A percentile compares a stretch with the other conserved stretches of the same genome.
phyloP scores from a whole-genome alignment of 2,113 vertebrate species.

The Tachysurus fulvidraco region DNA sequence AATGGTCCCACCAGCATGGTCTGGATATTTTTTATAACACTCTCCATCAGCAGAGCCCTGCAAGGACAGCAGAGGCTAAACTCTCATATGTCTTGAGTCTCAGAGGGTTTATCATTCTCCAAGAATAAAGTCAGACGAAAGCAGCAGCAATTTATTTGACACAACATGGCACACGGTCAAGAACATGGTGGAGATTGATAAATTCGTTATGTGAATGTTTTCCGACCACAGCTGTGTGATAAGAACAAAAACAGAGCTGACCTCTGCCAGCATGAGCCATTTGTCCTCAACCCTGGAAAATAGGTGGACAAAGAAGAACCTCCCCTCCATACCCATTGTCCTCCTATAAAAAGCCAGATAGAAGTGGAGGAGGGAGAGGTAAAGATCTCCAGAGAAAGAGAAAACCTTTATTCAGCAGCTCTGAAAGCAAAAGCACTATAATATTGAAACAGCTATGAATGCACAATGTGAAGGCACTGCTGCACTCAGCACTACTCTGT shows the following conservation, averaged over 20 bases:
- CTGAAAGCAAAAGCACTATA: slow-evolving; percentile 25
- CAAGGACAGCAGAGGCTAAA: neutral
- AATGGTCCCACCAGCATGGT: slow-evolving; percentile 2
- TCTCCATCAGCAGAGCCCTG: neutral
- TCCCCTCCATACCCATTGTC: slow-evolving; percentile 62
- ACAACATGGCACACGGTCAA: neutral
- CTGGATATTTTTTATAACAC: slow-evolving; percentile 13
- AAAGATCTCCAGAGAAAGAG: slow-evolving; percentile 52
- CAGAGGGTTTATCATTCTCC: neutral
- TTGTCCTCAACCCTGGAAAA: slow-evolving; percentile 58
- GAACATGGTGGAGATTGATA: slow-evolving; percentile 1
- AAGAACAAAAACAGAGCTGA: slow-evolving; percentile 16
- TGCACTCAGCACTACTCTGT: slow-evolving; percentile 41
- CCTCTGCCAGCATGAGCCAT: slow-evolving; percentile 49
- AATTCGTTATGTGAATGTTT: slow-evolving; percentile 34
- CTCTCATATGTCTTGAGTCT: neutral
- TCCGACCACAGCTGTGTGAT: slow-evolving; percentile 25
- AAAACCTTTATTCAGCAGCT: slow-evolving; percentile 53
- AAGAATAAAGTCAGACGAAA: neutral
- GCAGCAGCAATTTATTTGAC: neutral
- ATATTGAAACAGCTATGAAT: slow-evolving; percentile 11
- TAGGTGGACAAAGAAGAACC: slow-evolving; percentile 62
- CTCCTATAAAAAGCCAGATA: slow-evolving; percentile 4
- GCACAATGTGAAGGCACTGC: slow-evolving; percentile 22
- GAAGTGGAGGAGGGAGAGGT: slow-evolving; percentile 47